Base-by-base conservation (phyloP, 2,888 invertebrate species). In the Theodoxus fluviatilis region DNA sequence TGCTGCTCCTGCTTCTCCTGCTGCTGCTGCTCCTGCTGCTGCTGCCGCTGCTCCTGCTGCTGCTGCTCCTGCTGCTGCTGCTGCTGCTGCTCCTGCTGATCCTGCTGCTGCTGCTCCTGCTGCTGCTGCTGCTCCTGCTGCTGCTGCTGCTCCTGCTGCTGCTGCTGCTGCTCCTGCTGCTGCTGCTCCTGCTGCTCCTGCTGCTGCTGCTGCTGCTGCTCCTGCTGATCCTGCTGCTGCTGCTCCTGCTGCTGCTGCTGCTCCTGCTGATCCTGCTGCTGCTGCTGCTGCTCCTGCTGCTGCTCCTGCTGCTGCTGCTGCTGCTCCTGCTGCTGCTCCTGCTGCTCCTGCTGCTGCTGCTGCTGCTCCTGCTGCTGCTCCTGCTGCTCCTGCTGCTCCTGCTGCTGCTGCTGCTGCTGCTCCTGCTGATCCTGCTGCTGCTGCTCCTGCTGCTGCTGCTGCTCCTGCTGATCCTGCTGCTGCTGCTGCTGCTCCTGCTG, bases 51-150 rank as follows among this genome's bases (percentile, higher is more conserved):
- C 31, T 63, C 9, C 63, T 63, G 28, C 63, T 63, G 28, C 63
- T 63, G 28, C 63, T 63, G 28, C 63, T 63, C 15, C 63, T 63
- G 28, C 63, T 63, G 28, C 63, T 63, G 9, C 63, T 63, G 28
- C 63, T 63, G 28, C 63, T 63, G 15, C 37, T 63, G 37, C 1
- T 63, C 7, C 43, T 43, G 43, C 43, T 43, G 15, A 7, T 43
- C 9, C 43, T 43, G 15, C 43, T 43, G 43, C 43, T 43, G 15
- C 43, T 9, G 1, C 37, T 28, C 22, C 31, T 63, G 37, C 37
- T 63, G 37, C 64, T 63, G 31, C 33, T 63, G 1, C 33, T 43
- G 43, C 43, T 43, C 43, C 43, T 43, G 43, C 43, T 43, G 43
- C 43, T 43, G 9, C 43, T 43, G 43, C 43, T 43, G 43, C 43